These are phyloP conservation scores for Ardeotis arabs DNA, from an alignment of 2,113 vertebrate species.

Conservation along the genomic window DNA sequence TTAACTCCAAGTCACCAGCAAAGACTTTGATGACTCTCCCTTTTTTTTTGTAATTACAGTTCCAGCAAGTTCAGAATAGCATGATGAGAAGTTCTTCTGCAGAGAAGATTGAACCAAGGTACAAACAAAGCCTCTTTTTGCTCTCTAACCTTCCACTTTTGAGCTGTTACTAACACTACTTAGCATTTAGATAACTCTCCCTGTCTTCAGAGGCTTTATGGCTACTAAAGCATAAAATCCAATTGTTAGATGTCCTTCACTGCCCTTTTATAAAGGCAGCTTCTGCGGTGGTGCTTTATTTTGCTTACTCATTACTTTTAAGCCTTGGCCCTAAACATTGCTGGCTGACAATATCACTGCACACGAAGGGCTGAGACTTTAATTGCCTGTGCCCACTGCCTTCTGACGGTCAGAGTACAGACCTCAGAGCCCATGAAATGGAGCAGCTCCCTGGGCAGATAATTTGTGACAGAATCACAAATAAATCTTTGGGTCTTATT, in stretches of 20 bases:
- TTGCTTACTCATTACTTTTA: conserved; percentile 1
- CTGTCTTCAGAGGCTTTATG: background rate
- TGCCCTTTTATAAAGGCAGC: background rate
- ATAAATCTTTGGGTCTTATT: background rate
- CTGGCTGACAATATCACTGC: background rate
- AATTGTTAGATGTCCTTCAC: background rate
- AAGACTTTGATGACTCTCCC: background rate
- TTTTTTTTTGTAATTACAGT: conserved; percentile 77
- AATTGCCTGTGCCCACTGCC: background rate
- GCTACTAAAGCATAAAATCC: background rate
- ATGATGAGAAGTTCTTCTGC: conserved; percentile 88
- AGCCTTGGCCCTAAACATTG: background rate
- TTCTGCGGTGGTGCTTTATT: background rate
- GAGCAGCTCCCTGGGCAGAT: background rate
- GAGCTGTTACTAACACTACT: background rate
- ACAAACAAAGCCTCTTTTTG: background rate
- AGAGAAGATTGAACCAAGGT: conserved; percentile 95
- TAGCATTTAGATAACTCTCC: conserved; percentile 16
- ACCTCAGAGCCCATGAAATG: background rate
- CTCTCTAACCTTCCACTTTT: background rate
- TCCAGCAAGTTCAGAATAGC: conserved; percentile 92
- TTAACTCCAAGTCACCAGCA: background rate
- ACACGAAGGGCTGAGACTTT: background rate
- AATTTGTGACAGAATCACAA: background rate
- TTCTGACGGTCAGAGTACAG: background rate